Conservation (phyloP, 2,797 vertebrate genomes). For the Chaetophractus vellerosus region DNA sequence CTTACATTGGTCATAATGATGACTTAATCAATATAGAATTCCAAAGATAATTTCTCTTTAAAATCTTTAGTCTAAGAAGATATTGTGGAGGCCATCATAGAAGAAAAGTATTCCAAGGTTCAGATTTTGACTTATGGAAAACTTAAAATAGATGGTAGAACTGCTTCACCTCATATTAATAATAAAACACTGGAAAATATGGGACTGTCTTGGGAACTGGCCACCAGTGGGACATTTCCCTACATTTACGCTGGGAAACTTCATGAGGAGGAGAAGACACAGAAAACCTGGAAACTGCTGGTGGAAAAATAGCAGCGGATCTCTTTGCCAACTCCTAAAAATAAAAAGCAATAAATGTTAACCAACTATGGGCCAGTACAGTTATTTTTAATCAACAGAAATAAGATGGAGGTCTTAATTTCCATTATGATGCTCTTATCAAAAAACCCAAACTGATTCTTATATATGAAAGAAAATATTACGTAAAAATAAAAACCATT, state of each 20-base stretch:
- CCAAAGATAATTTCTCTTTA: conserved; percentile 24
- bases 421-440: conserved; percentile 47
- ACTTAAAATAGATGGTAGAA: background rate
- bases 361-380: background rate
- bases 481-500: conserved; percentile 64
- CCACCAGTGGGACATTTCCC: conserved; percentile 41
- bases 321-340: conserved; percentile 82
- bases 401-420: conserved; percentile 65
- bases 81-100: background rate
- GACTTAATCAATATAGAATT: conserved; percentile 39
- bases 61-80: conserved; percentile 24
- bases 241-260: conserved; percentile 62
- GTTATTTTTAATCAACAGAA: conserved; percentile 77
- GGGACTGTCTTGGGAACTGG: background rate
- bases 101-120: background rate
- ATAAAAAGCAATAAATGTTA: conserved; percentile 72
- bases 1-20: background rate
- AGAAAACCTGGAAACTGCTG: conserved; percentile 53
- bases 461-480: conserved; percentile 54
- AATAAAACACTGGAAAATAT: conserved; percentile 14
- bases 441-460: conserved; percentile 3
- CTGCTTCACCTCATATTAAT: conserved; percentile 5
- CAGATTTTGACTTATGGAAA: background rate
- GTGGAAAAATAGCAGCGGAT: conserved; percentile 39
- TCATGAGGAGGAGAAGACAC: conserved; percentile 23